These are phyloP conservation scores for Melanostoma scalare DNA, from an alignment of 2,888 invertebrate species.

Conservation along the genomic window DNA sequence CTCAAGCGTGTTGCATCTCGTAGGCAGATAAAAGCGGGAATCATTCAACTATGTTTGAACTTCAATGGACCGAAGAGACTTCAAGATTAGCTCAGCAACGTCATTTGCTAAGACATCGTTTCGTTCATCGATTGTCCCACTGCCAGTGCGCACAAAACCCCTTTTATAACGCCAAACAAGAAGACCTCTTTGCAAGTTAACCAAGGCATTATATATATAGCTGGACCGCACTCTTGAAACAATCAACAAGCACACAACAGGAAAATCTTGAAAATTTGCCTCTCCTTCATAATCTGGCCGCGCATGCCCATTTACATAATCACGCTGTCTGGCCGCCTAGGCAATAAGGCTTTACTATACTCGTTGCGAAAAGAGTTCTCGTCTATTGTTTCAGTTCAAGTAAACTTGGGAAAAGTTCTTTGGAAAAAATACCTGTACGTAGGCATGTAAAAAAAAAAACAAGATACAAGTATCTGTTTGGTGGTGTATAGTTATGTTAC, in stretches of 20 bases:
- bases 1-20: not conserved
- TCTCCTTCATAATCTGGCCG: constrained; percentile 64
- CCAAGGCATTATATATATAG: constrained; percentile 9
- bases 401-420: constrained; percentile 55
- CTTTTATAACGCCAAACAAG: constrained; percentile 17
- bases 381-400: constrained; percentile 62
- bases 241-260: constrained; percentile 50
- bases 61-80: constrained; percentile 39
- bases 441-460: constrained; percentile 5
- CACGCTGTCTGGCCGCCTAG: constrained; percentile 52
- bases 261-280: constrained; percentile 67
- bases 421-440: constrained; percentile 63
- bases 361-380: constrained; percentile 17
- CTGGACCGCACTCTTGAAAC: constrained; percentile 40
- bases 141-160: constrained; percentile 2
- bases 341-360: not conserved
- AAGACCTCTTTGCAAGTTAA: constrained; percentile 23
- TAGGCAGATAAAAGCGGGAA: constrained; percentile 35
- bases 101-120: constrained; percentile 62
- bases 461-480: constrained; percentile 13
- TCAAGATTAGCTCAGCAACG: constrained; percentile 40
- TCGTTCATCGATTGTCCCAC: constrained; percentile 34
- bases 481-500: constrained; percentile 58
- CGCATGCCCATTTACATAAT: constrained; percentile 68
- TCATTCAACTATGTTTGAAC: constrained; percentile 50